Conservation (phyloP, 1,140 invertebrate species). For the Heliconius himera region DNA sequence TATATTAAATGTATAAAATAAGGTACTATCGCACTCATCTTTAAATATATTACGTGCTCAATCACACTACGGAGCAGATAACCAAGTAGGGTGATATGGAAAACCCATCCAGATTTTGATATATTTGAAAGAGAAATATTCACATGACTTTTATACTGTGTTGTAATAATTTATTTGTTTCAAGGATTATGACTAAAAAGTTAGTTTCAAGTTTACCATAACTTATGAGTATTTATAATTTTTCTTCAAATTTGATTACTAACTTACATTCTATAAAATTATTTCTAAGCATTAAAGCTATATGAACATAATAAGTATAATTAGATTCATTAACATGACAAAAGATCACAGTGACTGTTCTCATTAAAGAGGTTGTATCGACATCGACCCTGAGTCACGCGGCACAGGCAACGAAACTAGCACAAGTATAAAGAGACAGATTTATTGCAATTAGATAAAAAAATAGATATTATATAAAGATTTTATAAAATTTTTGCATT, state of each 20-base stretch:
- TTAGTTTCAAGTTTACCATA: too few relatives aligned
- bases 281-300: background rate
- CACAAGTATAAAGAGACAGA: conserved; percentile 8
- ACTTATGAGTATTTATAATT: background rate
- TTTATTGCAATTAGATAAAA: background rate
- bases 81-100: background rate
- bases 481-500: background rate
- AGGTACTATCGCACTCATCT: background rate
- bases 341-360: conserved; percentile 28
- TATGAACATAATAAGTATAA: conserved; percentile 17
- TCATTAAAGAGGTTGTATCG: conserved; percentile 37
- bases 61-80: background rate
- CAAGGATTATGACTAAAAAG: too few relatives aligned
- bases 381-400: conserved; percentile 41
- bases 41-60: conserved; percentile 2
- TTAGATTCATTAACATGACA: conserved; percentile 27
- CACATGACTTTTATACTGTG: background rate
- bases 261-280: background rate
- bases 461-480: background rate
- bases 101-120: background rate
- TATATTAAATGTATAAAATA: background rate
- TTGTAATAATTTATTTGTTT: background rate
- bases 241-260: background rate
- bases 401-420: conserved; percentile 19
- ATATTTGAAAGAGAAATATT: background rate